A percentile compares a stretch with the other conserved stretches of the same genome.
These are phyloP conservation scores for Lophotriccus pileatus DNA, from an alignment of 2,797 vertebrate genomes.

Conservation along the genomic window DNA sequence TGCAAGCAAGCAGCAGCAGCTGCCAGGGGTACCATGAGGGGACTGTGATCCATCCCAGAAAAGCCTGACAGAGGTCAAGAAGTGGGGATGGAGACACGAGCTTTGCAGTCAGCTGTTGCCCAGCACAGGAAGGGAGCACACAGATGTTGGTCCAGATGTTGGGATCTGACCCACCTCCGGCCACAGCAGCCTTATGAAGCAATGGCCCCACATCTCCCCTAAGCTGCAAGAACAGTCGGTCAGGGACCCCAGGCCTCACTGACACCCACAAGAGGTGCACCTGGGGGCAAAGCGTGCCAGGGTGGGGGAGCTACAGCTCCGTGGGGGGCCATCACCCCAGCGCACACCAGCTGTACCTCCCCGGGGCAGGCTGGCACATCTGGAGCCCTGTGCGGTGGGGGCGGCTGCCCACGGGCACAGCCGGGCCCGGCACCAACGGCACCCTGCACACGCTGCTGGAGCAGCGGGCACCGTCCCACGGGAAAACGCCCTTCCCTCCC, in stretches of 20 bases:
- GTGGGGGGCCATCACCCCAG: too few species aligned
- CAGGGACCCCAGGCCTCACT: not conserved
- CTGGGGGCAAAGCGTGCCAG: fast-evolving
- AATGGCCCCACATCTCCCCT: not conserved
- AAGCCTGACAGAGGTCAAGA: not conserved
- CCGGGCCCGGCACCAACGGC: not conserved
- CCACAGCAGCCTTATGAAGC: not conserved
- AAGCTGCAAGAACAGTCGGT: not conserved
- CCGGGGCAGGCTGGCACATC: not conserved
- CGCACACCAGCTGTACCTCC: not conserved
- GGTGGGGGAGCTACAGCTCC: too few species aligned
- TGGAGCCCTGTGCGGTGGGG: not conserved
- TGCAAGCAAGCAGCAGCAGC: not conserved
- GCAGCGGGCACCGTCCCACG: not conserved
- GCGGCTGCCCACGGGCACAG: not conserved
- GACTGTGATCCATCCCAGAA: not conserved
- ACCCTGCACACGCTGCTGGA: fast-evolving
- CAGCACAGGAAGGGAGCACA: not conserved
- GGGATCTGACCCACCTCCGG: fast-evolving
- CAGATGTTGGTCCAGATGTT: not conserved
- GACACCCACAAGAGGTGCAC: fast-evolving
- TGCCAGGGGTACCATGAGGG: not conserved
- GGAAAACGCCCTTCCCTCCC: not conserved
- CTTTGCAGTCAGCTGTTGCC: not conserved
- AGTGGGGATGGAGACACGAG: not conserved